A percentile compares a stretch with the other conserved stretches of the same genome.
These are phyloP conservation scores for Euphonia xanthogaster DNA, from an alignment of 2,797 vertebrate species.

Conservation along the genomic window DNA sequence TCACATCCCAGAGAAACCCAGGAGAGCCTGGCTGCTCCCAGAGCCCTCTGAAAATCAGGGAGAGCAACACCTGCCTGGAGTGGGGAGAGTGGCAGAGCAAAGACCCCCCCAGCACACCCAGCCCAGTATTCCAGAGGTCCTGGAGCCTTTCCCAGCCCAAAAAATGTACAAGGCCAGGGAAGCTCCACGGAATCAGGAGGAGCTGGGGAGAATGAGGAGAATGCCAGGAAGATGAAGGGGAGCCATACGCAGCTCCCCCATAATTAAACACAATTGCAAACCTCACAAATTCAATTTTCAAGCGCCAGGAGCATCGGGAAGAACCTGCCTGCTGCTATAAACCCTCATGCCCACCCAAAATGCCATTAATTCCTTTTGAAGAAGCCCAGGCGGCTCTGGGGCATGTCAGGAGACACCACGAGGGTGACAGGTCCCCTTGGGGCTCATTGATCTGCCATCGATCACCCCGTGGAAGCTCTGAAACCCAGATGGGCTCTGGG, in stretches of 20 bases:
- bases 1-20: rapidly evolving
- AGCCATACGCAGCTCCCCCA: not conserved
- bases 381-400: not conserved
- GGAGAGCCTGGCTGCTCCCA: not conserved
- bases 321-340: not conserved
- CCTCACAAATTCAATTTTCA: not conserved
- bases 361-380: not conserved
- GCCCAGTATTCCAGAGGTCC: rapidly evolving
- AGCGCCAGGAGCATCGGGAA: rapidly evolving
- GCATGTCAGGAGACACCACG: not conserved
- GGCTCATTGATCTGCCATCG: not conserved
- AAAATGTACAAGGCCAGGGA: rapidly evolving
- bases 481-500: rapidly evolving
- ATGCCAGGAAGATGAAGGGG: too few relatives aligned
- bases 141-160: not conserved
- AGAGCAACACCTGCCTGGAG: not conserved
- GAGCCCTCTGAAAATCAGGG: not conserved
- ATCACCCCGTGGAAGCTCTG: rapidly evolving
- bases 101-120: rapidly evolving
- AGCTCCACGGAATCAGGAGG: rapidly evolving
- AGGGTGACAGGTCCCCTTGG: not conserved
- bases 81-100: rapidly evolving
- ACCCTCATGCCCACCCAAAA: not conserved
- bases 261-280: rapidly evolving
- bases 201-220: not conserved